Conservation (phyloP, 2,113 vertebrate species). For the Pygoscelis antarcticus region DNA sequence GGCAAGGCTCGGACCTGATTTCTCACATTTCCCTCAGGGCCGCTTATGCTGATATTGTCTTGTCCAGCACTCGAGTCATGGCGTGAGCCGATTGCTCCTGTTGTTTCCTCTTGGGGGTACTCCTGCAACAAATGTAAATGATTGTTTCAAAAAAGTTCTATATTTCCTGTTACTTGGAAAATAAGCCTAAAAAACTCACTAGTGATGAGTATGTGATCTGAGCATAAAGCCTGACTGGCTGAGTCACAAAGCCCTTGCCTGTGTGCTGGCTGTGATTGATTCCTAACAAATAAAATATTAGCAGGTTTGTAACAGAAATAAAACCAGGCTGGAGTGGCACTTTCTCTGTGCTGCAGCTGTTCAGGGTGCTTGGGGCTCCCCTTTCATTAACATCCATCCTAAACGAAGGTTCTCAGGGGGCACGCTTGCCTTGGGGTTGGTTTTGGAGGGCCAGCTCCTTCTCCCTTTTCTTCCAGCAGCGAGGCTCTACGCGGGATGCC, state of each 20-base stretch:
- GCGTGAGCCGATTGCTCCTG: too few relatives aligned
- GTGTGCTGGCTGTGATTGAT: neutral
- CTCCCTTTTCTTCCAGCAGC: neutral
- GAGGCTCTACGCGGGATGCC: fast-evolving
- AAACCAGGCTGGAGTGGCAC: neutral
- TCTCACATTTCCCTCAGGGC: neutral
- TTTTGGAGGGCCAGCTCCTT: neutral
- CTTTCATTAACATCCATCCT: neutral
- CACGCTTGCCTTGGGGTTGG: neutral
- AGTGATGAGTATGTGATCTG: neutral
- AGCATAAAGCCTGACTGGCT: neutral
- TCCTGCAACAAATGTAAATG: neutral
- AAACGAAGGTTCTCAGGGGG: fast-evolving
- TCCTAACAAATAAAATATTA: neutral
- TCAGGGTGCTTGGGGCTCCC: neutral
- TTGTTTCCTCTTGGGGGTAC: neutral
- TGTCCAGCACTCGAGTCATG: too few relatives aligned
- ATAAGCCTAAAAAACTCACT: neutral
- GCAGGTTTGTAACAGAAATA: neutral
- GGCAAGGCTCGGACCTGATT: neutral
- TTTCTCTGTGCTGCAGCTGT: fast-evolving
- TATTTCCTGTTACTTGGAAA: neutral
- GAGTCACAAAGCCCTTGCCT: neutral
- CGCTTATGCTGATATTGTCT: too few relatives aligned
- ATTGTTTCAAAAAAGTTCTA: neutral